Evolutionary conservation across 2,888 invertebrate species (phyloP), one percentile per base, ranked within the genome.

Genomic region (Tortricodes alternella): DNA sequence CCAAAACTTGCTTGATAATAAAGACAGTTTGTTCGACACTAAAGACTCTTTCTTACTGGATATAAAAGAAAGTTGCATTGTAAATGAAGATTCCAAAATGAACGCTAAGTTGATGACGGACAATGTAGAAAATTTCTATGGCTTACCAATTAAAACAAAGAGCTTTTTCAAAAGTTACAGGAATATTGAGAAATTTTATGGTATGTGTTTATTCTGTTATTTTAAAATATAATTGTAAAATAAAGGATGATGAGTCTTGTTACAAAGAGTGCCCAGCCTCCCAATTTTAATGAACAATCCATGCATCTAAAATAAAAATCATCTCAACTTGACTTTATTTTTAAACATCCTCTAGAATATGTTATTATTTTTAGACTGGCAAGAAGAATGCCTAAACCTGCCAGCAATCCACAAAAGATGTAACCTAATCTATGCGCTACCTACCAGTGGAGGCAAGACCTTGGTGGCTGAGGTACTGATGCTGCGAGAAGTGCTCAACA

Each of bases 381-480:
- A 99, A 89, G 93, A 96, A 66, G 97, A 98, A 84, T 99, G 98
- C 76, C 87, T 99, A 3, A 94, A 92, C 59, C 88, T 97, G 29
- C 92, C 93, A n/a, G 95, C 96, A 2, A 91, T 98, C 18, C 85
- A 91, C 57, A 82, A 93, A 8, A 92, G 95, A 34, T 92, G 91
- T 62, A 99, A 99, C 88, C 91, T 99, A 37, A 95, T 99, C 59
- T 97, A 98, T 75, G 96, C 97, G 0, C 82, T 99, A 35, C 99
- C 99, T 0, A 99, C 99, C 0, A 98, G 98, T 75, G 99, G 99
- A 1, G 99, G 99, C 0, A 99, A 99, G 90, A 99, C 99, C 1
- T 88, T 99, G 21, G 98, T 99, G 8, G 98, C 99, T 0, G 99
- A 99, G 85, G 95, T 99, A 58, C 89, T 99, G 43, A 97, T 99